Percentiles rank a stretch among this genome's conserved stretches.
Conservation (phyloP, 2,888 invertebrate species). For the Stegana nigrithorax region DNA sequence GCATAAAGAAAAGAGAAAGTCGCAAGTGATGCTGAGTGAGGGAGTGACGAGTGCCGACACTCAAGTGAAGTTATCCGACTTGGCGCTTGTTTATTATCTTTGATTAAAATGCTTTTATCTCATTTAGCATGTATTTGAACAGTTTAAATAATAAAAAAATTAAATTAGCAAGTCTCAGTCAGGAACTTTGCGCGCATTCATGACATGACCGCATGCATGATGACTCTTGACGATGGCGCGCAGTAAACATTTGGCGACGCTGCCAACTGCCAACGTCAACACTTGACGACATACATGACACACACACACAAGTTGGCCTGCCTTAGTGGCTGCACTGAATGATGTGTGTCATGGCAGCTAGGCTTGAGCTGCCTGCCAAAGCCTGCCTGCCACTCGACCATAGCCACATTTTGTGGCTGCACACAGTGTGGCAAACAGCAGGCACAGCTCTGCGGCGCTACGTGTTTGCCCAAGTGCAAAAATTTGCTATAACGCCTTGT, state of each 20-base stretch:
- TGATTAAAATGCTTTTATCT: constrained; percentile 10
- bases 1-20: not conserved
- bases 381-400: not conserved
- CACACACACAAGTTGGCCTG: too few species aligned
- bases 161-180: not conserved
- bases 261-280: too few species aligned
- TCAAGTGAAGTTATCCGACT: too few species aligned
- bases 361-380: not conserved
- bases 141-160: not conserved
- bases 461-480: constrained; percentile 17
- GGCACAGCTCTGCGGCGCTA: not conserved
- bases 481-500: constrained; percentile 16
- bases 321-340: too few species aligned
- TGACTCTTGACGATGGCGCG: too few species aligned
- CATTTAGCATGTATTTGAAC: not conserved
- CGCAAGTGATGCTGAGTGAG: too few species aligned
- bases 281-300: too few species aligned
- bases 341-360: too few species aligned
- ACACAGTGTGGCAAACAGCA: not conserved
- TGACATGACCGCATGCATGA: too few species aligned
- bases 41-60: too few species aligned
- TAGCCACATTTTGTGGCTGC: not conserved
- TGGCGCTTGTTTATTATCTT: not conserved
- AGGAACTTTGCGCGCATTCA: too few species aligned
- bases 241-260: too few species aligned